A percentile compares a stretch with the other conserved stretches of the same genome.
Evolutionary conservation across 2,888 invertebrate species (phyloP).

Genomic region (Pyrochroa serraticornis): DNA sequence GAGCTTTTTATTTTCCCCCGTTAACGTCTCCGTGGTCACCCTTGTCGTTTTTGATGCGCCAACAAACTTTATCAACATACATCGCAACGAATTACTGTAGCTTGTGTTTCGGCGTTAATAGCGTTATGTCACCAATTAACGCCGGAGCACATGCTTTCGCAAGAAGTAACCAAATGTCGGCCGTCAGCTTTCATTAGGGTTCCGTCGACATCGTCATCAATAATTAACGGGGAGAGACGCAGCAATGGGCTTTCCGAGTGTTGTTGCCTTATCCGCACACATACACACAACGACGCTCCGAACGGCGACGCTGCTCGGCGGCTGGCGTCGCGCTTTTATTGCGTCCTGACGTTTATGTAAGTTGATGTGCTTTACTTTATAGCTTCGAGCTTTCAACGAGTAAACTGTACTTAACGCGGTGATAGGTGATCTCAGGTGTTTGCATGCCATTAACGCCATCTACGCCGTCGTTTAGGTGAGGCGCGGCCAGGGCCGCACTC

Average conservation of each 20-base stretch:
- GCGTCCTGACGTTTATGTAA: constrained; percentile 53
- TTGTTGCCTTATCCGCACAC: constrained; percentile 8
- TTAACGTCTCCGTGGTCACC: constrained; percentile 5
- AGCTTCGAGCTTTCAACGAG: constrained; percentile 52
- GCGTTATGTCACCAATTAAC: constrained; percentile 51
- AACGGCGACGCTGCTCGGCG: constrained; percentile 16
- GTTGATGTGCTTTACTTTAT: constrained; percentile 55
- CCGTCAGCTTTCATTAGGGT: constrained; percentile 45
- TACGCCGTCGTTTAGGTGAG: constrained; percentile 33
- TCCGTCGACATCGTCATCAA: constrained; percentile 45
- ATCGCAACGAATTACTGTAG: constrained; percentile 42
- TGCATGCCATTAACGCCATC: constrained; percentile 56
- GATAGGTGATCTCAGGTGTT: constrained; percentile 57
- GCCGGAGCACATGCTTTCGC: constrained; percentile 47
- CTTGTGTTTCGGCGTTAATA: constrained; percentile 46
- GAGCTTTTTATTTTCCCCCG: constrained; percentile 10
- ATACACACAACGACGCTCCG: constrained; percentile 2
- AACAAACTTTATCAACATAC: constrained; percentile 31
- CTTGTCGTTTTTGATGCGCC: constrained; percentile 12
- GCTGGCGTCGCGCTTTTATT: constrained; percentile 45
- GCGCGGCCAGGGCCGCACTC: constrained; percentile 14
- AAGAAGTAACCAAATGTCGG: constrained; percentile 50
- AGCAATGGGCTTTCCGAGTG: constrained; percentile 19
- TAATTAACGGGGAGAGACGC: constrained; percentile 43
- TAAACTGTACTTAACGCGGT: constrained; percentile 51